phyloP scores from a whole-genome alignment of 2,797 vertebrate genomes.

The Enteromius viviparus region DNA sequence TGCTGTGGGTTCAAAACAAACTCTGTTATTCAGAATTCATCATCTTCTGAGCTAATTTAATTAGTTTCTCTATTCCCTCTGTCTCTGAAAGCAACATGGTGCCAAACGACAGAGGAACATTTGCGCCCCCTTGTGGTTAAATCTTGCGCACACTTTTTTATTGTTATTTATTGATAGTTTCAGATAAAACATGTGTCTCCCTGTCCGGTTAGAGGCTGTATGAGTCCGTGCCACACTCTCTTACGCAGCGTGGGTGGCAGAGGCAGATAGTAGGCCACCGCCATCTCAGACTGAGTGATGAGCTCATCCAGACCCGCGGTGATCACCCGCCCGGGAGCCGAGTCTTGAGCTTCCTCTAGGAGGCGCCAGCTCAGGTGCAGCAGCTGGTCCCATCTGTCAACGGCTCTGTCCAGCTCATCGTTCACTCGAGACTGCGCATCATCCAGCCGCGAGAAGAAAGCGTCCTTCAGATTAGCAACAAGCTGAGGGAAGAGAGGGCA shows the following conservation, averaged over 20 bases:
- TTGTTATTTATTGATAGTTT: neutral
- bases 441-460: slow-evolving; percentile 69
- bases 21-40: neutral
- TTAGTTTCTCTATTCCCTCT: neutral
- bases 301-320: slow-evolving; percentile 64
- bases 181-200: neutral
- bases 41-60: neutral
- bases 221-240: slow-evolving; percentile 1
- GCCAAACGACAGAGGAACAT: neutral
- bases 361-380: neutral
- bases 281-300: slow-evolving; percentile 69
- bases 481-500: slow-evolving; percentile 61
- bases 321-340: slow-evolving; percentile 58
- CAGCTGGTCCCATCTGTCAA: slow-evolving; percentile 61
- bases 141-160: neutral
- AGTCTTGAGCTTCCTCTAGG: slow-evolving; percentile 60
- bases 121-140: slow-evolving; percentile 46
- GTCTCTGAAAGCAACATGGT: neutral
- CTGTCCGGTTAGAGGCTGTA: neutral
- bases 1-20: neutral
- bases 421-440: slow-evolving; percentile 67
- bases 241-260: slow-evolving; percentile 72
- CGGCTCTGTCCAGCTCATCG: slow-evolving; percentile 62
- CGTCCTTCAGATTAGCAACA: slow-evolving; percentile 69
- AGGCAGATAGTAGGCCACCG: slow-evolving; percentile 70